Conservation (phyloP, 2,797 vertebrate genomes). For the Sebastes vulpes region DNA sequence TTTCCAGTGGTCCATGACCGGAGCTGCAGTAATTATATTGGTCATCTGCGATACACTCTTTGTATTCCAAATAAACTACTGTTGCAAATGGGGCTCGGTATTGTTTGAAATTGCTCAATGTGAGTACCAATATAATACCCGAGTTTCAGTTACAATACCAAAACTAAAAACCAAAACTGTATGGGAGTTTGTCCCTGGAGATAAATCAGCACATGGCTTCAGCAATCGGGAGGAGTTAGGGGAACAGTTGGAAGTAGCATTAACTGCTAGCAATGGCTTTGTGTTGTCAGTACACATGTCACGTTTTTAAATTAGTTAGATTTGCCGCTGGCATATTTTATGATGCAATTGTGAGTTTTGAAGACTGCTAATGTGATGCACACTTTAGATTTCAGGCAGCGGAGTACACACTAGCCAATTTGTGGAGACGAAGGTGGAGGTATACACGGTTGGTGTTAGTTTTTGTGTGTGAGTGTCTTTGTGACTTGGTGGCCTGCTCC, state of each 20-base stretch:
- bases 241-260: background rate
- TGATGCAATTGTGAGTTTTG: background rate
- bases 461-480: constrained; percentile 1
- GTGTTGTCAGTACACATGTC: background rate
- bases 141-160: background rate
- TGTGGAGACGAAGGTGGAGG: background rate
- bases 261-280: background rate
- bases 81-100: background rate
- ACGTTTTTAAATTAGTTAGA: background rate
- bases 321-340: background rate
- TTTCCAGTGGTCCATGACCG: background rate
- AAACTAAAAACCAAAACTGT: background rate
- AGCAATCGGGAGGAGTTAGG: background rate
- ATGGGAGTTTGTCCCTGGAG: background rate
- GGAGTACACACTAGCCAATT: background rate
- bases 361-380: background rate
- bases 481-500: constrained; percentile 10
- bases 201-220: background rate
- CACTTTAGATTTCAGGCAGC: background rate
- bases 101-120: background rate
- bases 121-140: background rate
- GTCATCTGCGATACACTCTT: background rate
- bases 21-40: background rate
- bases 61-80: background rate
- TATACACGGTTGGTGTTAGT: background rate